phyloP scores from a whole-genome alignment of 2,888 invertebrate species.

The Clitarchus hookeri region DNA sequence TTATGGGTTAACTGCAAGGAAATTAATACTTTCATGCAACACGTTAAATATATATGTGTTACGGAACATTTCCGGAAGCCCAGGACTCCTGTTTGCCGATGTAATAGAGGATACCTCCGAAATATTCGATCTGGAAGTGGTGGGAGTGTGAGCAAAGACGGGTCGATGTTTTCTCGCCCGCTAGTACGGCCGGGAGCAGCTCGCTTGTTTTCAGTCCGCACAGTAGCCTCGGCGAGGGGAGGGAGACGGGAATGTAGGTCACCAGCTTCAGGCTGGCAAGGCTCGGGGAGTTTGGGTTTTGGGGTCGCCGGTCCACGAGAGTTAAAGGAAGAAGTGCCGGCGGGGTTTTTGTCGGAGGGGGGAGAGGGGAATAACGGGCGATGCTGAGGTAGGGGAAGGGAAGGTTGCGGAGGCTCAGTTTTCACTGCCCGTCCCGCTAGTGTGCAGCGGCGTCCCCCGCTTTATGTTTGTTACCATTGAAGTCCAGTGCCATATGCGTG shows the following conservation, averaged over 20 bases:
- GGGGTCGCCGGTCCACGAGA: conserved; percentile 3
- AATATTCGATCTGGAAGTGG: too few relatives aligned
- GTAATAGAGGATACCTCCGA: too few relatives aligned
- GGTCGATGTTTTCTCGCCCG: not conserved
- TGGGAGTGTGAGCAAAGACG: too few relatives aligned
- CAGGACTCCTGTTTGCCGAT: too few relatives aligned
- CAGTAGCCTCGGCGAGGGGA: not conserved
- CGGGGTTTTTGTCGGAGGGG: not conserved
- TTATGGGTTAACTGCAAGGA: too few relatives aligned
- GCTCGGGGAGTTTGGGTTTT: conserved; percentile 2
- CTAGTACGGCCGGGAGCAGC: not conserved
- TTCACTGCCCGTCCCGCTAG: conserved; percentile 2
- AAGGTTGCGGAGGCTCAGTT: conserved; percentile 8
- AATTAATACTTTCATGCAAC: too few relatives aligned
- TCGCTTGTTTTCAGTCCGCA: not conserved
- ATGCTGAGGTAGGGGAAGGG: not conserved
- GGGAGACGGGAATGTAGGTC: not conserved
- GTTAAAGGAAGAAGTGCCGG: not conserved
- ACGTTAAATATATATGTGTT: too few relatives aligned
- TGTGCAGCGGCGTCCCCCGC: not conserved
- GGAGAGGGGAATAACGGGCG: not conserved
- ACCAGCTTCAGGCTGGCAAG: not conserved
- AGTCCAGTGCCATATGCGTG: not conserved
- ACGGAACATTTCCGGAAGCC: too few relatives aligned
- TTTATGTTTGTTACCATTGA: not conserved